phyloP scores from a whole-genome alignment of 2,888 invertebrate genomes.

The Meiosimyza decipiens region DNA sequence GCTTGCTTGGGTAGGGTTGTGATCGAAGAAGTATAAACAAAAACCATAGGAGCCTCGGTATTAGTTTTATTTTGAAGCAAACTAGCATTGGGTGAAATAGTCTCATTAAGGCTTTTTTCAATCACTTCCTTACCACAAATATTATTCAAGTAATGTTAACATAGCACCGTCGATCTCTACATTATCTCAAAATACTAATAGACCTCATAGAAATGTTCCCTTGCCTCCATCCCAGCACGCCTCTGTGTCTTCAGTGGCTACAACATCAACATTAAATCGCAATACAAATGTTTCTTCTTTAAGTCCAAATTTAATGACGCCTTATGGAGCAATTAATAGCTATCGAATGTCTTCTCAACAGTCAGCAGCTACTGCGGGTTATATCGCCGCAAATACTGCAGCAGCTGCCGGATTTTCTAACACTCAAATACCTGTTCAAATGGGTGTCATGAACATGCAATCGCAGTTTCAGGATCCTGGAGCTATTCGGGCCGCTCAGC shows the following conservation, averaged over 20 bases:
- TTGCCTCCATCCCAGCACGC: constrained; percentile 74
- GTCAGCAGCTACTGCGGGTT: constrained; percentile 56
- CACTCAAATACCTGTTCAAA: constrained; percentile 80
- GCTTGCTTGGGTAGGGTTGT: no score
- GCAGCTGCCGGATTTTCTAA: constrained; percentile 77
- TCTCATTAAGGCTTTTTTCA: no score
- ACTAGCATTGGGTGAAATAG: no score
- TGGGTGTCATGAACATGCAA: constrained; percentile 89
- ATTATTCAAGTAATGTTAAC: constrained; percentile 73
- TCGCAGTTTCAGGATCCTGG: constrained; percentile 77
- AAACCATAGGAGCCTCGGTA: no score
- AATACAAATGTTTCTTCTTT: constrained; percentile 77
- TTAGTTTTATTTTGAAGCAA: no score
- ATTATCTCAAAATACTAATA: constrained; percentile 69
- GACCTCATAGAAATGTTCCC: constrained; percentile 68
- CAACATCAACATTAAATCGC: constrained; percentile 68
- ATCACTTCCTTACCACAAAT: constrained; percentile 74
- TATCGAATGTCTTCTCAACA: constrained; percentile 84
- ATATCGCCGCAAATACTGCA: constrained; percentile 68
- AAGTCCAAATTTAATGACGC: constrained; percentile 82
- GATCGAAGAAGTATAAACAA: no score
- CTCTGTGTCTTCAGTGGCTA: constrained; percentile 66
- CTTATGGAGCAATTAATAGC: constrained; percentile 80
- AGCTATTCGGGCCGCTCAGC: constrained; percentile 74
- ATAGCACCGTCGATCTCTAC: constrained; percentile 65